phyloP scores from a whole-genome alignment of 2,113 vertebrate species.

The Panthera uncia region DNA sequence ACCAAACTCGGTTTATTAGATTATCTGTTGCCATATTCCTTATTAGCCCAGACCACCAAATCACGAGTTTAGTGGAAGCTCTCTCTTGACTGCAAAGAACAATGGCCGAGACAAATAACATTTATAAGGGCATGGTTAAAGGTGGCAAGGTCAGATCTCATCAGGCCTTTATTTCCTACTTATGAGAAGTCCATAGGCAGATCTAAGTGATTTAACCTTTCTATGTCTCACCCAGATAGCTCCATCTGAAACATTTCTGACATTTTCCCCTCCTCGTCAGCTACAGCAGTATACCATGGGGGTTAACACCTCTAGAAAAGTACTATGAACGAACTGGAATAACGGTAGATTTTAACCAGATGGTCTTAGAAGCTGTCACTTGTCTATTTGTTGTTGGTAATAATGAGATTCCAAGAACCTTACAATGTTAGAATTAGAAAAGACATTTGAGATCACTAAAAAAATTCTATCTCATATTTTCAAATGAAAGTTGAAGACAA shows the following conservation, averaged over 20 bases:
- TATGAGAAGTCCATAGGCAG: not conserved
- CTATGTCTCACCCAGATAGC: not conserved
- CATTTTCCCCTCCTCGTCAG: not conserved
- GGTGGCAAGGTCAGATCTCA: not conserved
- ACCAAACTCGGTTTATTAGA: not conserved
- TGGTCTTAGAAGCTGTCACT: not conserved
- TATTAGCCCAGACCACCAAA: not conserved
- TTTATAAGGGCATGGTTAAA: not conserved
- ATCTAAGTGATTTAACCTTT: not conserved
- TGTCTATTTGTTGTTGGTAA: not conserved
- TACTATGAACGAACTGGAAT: not conserved
- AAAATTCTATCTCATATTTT: not conserved
- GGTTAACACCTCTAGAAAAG: not conserved
- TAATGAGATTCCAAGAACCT: conserved; percentile 7
- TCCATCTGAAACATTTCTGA: not conserved
- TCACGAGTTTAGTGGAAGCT: not conserved
- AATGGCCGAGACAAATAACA: not conserved
- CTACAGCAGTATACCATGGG: not conserved
- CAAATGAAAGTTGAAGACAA: conserved; percentile 6
- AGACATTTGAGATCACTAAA: not conserved
- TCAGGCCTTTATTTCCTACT: not conserved
- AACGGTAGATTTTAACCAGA: conserved; percentile 23
- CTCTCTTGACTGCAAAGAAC: not conserved
- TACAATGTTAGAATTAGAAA: not conserved
- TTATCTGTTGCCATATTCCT: not conserved